These are phyloP conservation scores for Synanthedon tipuliformis DNA, from an alignment of 2,888 invertebrate species.

Conservation along the genomic window DNA sequence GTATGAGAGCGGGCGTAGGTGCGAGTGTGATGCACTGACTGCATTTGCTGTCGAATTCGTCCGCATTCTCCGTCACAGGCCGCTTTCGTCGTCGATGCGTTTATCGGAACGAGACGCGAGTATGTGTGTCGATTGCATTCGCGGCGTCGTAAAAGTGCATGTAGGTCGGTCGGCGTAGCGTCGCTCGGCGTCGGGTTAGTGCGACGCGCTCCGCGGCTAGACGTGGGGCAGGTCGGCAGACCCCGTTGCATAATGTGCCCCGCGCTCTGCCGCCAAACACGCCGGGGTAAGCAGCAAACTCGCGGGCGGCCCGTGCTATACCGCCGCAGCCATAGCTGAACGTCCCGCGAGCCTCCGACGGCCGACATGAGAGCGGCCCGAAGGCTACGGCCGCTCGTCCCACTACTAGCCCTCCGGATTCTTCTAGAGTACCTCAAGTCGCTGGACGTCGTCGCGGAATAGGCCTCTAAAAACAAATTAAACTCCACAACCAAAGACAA, in stretches of 20 bases:
- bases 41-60: constrained; percentile 66
- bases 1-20: constrained; percentile 43
- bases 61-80: constrained; percentile 67
- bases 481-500: constrained; percentile 22
- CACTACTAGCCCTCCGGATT: constrained; percentile 47
- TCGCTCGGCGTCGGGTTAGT: constrained; percentile 50
- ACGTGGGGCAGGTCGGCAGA: constrained; percentile 61
- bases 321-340: constrained; percentile 7
- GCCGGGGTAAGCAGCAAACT: constrained; percentile 20
- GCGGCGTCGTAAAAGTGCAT: constrained; percentile 67
- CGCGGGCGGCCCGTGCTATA: constrained; percentile 14
- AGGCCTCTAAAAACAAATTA: constrained; percentile 8
- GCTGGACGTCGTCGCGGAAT: constrained; percentile 29
- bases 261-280: constrained; percentile 38
- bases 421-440: constrained; percentile 56
- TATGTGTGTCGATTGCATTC: constrained; percentile 69
- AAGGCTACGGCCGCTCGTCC: constrained; percentile 37
- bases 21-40: constrained; percentile 62
- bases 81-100: constrained; percentile 69
- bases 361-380: constrained; percentile 26
- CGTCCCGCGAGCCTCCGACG: constrained; percentile 8
- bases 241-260: constrained; percentile 55
- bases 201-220: constrained; percentile 49
- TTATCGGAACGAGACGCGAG: constrained; percentile 71
- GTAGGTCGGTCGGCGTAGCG: constrained; percentile 63